Evolutionary conservation across 2,797 vertebrate species (phyloP), one percentile per base, ranked within the genome.

Genomic region (Crossoptilon crossoptilon): DNA sequence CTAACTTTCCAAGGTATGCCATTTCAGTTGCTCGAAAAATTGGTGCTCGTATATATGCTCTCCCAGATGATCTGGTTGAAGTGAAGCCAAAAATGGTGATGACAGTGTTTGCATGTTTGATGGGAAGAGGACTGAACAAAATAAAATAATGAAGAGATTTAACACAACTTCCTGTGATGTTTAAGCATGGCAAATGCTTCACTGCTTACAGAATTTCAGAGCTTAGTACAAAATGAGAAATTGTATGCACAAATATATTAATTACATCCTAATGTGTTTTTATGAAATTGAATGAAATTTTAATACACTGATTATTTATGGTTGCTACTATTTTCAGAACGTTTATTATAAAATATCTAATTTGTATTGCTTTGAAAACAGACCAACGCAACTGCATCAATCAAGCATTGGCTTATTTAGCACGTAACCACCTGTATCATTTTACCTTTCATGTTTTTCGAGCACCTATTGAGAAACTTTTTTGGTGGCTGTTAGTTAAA

Each of bases 31-130:
- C 99, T 87, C 98, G 99, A 86, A 99, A 99, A 97, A 99, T 99
- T 0, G 99, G 99, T 73, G 99, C 99, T 84, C 98, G 98, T 76
- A 99, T 99, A 93, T 99, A 99, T 9, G 98, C 99, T 6, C 98
- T 99, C 91, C 99, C 99, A 7, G 99, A 99, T 13, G 99, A 99
- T 95, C 97, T 99, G 53, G 98, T 99, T 91, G 98, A 99, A 94
- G 98, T 99, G 94, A 99, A 99, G 81, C 98, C 99, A 88, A 99
- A 99, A 98, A 99, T 99, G 99, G 99, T 99, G 96, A 98, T 99
- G 98, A 99, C 99, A 1, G 97, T 99, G 92, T 99, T 99, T 55
- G 99, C 99, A 41, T 99, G 98, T 96, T 98, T 99, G 94, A 99
- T 99, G 99, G 99, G 98, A 87, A 98, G 98, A 90, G 97, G 98